Evolutionary conservation across 92 coral and sea anemone genomes (phyloP).

Genomic region (Bergia puertoricense): DNA sequence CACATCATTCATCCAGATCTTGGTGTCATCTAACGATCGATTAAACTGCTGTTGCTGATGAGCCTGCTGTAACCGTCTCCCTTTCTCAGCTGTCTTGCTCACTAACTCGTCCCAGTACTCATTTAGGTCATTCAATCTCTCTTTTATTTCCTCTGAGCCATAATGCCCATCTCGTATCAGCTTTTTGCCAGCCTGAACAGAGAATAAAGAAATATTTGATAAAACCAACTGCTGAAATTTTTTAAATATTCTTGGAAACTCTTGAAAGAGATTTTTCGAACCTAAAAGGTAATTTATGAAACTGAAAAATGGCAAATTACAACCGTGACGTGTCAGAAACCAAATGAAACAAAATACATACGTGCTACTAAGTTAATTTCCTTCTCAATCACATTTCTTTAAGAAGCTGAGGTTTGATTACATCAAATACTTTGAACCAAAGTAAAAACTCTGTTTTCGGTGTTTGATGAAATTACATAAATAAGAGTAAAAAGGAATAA

Average conservation of each 20-base stretch:
- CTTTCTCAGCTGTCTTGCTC: constrained; percentile 76
- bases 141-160: constrained; percentile 74
- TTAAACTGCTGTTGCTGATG: constrained; percentile 82
- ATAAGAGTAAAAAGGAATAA: too few relatives aligned
- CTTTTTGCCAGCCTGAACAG: constrained; percentile 70
- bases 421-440: background rate
- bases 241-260: background rate
- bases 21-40: constrained; percentile 73
- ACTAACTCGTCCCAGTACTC: constrained; percentile 77
- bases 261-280: background rate
- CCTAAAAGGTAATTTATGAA: background rate
- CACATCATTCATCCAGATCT: constrained; percentile 89
- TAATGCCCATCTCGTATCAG: constrained; percentile 72
- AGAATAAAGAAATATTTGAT: background rate
- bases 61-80: constrained; percentile 80
- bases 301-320: background rate
- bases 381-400: too few relatives aligned
- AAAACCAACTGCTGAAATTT: background rate
- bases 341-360: too few relatives aligned
- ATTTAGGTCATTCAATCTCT: constrained; percentile 61
- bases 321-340: too few relatives aligned
- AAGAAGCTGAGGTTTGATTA: background rate
- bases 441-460: background rate
- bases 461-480: too few relatives aligned
- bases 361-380: background rate